Evolutionary conservation across 1,140 invertebrate species (phyloP), one percentile per base, ranked within the genome.

Genomic region (Euborellia annulipes): DNA sequence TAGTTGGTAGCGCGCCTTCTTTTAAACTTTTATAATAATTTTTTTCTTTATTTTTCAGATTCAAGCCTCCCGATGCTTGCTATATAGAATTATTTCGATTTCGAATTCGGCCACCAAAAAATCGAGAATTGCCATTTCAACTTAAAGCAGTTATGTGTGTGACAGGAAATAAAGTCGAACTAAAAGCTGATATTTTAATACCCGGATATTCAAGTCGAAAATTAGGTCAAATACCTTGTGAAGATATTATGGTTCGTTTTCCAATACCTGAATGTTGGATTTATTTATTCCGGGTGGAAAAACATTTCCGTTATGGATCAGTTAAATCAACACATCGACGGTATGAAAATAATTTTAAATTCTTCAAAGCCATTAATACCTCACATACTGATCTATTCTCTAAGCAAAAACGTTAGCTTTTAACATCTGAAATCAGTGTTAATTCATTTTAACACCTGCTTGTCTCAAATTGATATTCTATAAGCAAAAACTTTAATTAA

Each of bases 201-300:
- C 94, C 94, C 11, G 94, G 93, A 13, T 97, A 95, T 62, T 83
- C 87, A 30, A 94, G 89, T 46, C 78, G 92, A 57, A 92, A 92
- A 67, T 70, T 94, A 40, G 90, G 93, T 6, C 85, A 88, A 62
- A 82, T 98, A 52, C 95, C 91, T 39, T 97, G 93, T 66, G 90
- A 97, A 67, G 93, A 99, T 66, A 93, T 99, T 36, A 82, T 87
- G 58, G 84, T 99, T 32, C 73, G 90, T 44, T 95, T 98, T 62
- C 93, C 94, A 3, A 91, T 99, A 51, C 96, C 96, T 19, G 95
- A 99, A 67, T 88, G 85, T 57, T 99, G 96, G 96, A 92, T 98
- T 55, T 99, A 99, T 64, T 70, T 97, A 55, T 98, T 99, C 66
- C 74, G 96, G 49, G 91, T 96, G 16, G 95, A 99, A 63, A 95